A percentile compares a stretch with the other conserved stretches of the same genome.
Evolutionary conservation across 1,140 invertebrate genomes (phyloP).

Genomic region (Penaeus indicus): DNA sequence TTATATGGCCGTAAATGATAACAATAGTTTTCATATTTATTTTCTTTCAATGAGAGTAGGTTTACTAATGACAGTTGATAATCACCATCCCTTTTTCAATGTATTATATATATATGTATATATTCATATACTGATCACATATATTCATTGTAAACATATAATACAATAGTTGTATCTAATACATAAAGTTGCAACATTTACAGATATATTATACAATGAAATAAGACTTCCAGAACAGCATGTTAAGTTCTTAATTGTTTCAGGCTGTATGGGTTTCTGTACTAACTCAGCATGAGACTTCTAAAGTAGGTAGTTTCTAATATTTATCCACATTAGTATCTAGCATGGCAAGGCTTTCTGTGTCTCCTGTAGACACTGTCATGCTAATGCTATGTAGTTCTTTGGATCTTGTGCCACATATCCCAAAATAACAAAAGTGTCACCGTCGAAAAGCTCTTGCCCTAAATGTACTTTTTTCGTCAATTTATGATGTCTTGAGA

Average conservation of each 20-base stretch:
- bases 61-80: too few species aligned
- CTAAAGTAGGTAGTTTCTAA: constrained; percentile 42
- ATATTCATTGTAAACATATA: constrained; percentile 2
- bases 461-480: too few species aligned
- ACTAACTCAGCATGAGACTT: constrained; percentile 44
- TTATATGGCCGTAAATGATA: too few species aligned
- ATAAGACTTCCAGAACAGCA: constrained; percentile 33
- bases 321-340: constrained; percentile 29
- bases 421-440: too few species aligned
- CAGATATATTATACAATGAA: constrained; percentile 22
- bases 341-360: constrained; percentile 38
- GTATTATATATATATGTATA: too few species aligned
- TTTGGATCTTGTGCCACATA: constrained; percentile 6
- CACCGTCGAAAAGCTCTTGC: too few species aligned
- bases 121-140: neutral
- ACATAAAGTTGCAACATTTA: neutral
- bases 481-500: too few species aligned
- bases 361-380: neutral
- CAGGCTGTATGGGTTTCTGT: constrained; percentile 49
- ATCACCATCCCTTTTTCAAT: too few species aligned
- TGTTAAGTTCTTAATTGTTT: constrained; percentile 44
- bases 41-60: too few species aligned
- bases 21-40: too few species aligned
- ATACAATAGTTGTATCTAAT: too few species aligned
- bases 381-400: neutral